Conservation (phyloP, 1,140 invertebrate species). For the Drosophila parvula region DNA sequence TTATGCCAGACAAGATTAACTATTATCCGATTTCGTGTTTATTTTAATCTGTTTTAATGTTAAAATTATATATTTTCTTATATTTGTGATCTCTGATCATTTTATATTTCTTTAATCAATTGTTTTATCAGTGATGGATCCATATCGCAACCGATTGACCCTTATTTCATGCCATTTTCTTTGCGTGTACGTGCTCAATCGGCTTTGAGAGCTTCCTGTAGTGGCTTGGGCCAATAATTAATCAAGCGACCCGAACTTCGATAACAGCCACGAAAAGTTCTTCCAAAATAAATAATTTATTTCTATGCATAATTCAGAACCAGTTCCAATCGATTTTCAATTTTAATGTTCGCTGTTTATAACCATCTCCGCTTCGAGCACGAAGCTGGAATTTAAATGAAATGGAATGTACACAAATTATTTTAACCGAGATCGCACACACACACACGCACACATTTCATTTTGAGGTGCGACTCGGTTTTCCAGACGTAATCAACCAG, state of each 20-base stretch:
- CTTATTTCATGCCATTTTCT: slow-evolving; percentile 15
- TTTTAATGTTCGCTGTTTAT: slow-evolving; percentile 39
- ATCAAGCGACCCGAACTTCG: slow-evolving; percentile 23
- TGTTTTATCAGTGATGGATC: too few relatives aligned
- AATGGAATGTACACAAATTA: slow-evolving; percentile 38
- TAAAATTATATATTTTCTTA: neutral
- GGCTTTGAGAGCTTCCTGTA: slow-evolving; percentile 36
- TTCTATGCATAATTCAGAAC: slow-evolving; percentile 52
- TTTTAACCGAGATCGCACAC: slow-evolving; percentile 16
- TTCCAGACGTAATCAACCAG: slow-evolving; percentile 50
- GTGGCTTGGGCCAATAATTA: slow-evolving; percentile 35
- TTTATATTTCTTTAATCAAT: neutral
- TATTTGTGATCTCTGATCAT: neutral
- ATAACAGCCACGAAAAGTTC: slow-evolving; percentile 43
- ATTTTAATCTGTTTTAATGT: neutral
- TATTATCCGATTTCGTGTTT: neutral
- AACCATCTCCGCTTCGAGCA: slow-evolving; percentile 27
- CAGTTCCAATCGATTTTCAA: slow-evolving; percentile 53
- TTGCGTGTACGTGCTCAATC: slow-evolving; percentile 15
- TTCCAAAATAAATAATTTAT: slow-evolving; percentile 40
- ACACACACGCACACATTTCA: slow-evolving; percentile 11
- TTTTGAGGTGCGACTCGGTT: slow-evolving; percentile 49
- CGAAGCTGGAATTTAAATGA: slow-evolving; percentile 52
- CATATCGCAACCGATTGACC: slow-evolving; percentile 4
- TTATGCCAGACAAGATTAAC: neutral